Evolutionary conservation across 2,888 invertebrate genomes (phyloP).

Genomic region (Tortrix viridana): DNA sequence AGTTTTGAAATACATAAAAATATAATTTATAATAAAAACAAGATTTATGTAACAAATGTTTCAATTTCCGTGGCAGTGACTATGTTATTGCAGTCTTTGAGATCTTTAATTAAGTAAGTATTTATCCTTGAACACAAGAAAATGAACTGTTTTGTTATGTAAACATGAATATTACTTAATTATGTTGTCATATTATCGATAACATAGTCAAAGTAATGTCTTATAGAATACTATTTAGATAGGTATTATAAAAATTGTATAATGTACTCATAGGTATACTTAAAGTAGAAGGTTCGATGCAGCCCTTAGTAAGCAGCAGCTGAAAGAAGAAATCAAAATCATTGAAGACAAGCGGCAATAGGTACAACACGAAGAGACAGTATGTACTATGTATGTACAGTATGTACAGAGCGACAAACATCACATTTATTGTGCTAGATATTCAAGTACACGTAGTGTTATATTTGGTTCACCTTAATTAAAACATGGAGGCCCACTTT

Average conservation of each 20-base stretch:
- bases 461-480: no score
- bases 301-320: slow-evolving; percentile 78
- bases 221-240: slow-evolving; percentile 64
- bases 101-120: slow-evolving; percentile 59
- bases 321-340: slow-evolving; percentile 62
- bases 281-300: slow-evolving; percentile 63
- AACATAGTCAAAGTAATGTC: slow-evolving; percentile 75
- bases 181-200: slow-evolving; percentile 49
- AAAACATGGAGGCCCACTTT: no score
- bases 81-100: slow-evolving; percentile 80
- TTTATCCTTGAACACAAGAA: slow-evolving; percentile 36
- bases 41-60: slow-evolving; percentile 67
- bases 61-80: slow-evolving; percentile 73
- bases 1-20: slow-evolving; percentile 77
- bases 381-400: no score
- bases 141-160: slow-evolving; percentile 33
- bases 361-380: no score
- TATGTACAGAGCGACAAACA: no score
- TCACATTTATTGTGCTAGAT: no score
- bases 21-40: slow-evolving; percentile 72
- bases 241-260: slow-evolving; percentile 56
- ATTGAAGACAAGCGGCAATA: neutral
- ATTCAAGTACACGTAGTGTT: no score
- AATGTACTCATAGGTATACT: slow-evolving; percentile 45
- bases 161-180: slow-evolving; percentile 48